phyloP scores from a whole-genome alignment of 2,797 vertebrate species.

The Sebastes minor region DNA sequence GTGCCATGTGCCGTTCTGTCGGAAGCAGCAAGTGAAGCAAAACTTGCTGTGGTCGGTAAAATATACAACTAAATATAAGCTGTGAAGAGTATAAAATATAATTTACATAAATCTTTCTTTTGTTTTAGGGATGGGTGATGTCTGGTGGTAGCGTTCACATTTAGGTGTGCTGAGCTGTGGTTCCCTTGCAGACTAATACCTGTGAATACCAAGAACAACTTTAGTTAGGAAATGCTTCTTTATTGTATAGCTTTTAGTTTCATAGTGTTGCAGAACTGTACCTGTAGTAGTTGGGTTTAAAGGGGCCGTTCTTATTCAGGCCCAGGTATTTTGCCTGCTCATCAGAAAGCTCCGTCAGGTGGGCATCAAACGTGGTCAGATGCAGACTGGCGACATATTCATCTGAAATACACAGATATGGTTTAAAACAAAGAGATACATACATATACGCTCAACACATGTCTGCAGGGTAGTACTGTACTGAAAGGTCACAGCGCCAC shows the following conservation, averaged over 20 bases:
- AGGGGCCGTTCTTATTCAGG: slow-evolving; percentile 96
- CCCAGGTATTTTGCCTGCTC: slow-evolving; percentile 97
- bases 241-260: not conserved
- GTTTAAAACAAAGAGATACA: not conserved
- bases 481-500: no score
- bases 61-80: slow-evolving; percentile 47
- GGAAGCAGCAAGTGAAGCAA: slow-evolving; percentile 35
- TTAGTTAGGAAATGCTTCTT: not conserved
- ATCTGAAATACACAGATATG: slow-evolving; percentile 77
- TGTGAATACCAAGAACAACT: slow-evolving; percentile 49
- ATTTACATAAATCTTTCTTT: slow-evolving; percentile 34
- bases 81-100: slow-evolving; percentile 54
- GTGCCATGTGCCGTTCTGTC: slow-evolving; percentile 12
- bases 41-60: slow-evolving; percentile 26
- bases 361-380: slow-evolving; percentile 93
- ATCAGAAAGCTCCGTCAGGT: slow-evolving; percentile 92
- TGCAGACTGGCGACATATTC: slow-evolving; percentile 94
- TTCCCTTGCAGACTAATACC: slow-evolving; percentile 71
- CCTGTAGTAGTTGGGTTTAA: slow-evolving; percentile 98
- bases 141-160: slow-evolving; percentile 19
- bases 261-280: slow-evolving; percentile 45
- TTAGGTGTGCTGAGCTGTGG: slow-evolving; percentile 3
- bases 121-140: not conserved
- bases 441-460: not conserved
- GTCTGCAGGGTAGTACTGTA: not conserved